These are phyloP conservation scores for Drosophila murphyi DNA, from an alignment of 1,140 invertebrate species.

Conservation along the genomic window DNA sequence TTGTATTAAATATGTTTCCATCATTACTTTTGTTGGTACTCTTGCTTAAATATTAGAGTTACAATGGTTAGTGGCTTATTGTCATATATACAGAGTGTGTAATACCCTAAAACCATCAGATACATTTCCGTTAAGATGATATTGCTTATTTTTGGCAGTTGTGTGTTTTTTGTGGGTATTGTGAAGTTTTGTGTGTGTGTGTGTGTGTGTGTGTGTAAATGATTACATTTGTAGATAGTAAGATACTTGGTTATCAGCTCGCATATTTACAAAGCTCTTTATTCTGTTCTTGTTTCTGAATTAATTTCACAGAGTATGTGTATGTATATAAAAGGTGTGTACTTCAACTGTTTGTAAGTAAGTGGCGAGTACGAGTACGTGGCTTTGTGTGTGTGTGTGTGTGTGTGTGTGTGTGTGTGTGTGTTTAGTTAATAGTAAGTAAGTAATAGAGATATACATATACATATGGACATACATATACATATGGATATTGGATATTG, in stretches of 20 bases:
- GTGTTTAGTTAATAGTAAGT: slow-evolving; percentile 37
- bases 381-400: not conserved
- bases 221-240: slow-evolving; percentile 22
- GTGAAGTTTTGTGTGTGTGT: slow-evolving; percentile 17
- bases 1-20: slow-evolving; percentile 49
- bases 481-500: slow-evolving; percentile 26
- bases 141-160: slow-evolving; percentile 28
- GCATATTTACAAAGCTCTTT: slow-evolving; percentile 62
- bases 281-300: not conserved
- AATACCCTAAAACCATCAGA: slow-evolving; percentile 32
- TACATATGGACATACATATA: slow-evolving; percentile 38
- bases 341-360: slow-evolving; percentile 4
- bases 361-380: slow-evolving; percentile 15
- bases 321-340: slow-evolving; percentile 3
- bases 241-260: slow-evolving; percentile 49
- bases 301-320: slow-evolving; percentile 22
- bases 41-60: slow-evolving; percentile 28
- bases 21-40: slow-evolving; percentile 1
- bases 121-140: slow-evolving; percentile 20
- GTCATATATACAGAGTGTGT: slow-evolving; percentile 49
- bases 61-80: slow-evolving; percentile 53
- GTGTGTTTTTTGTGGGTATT: slow-evolving; percentile 19
- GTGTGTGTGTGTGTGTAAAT: slow-evolving; percentile 19
- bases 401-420: slow-evolving; percentile 11
- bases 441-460: slow-evolving; percentile 40